A percentile compares a stretch with the other conserved stretches of the same genome.
These are phyloP conservation scores for Parasteatoda tepidariorum DNA, from an alignment of 1,140 invertebrate species.

Conservation along the genomic window DNA sequence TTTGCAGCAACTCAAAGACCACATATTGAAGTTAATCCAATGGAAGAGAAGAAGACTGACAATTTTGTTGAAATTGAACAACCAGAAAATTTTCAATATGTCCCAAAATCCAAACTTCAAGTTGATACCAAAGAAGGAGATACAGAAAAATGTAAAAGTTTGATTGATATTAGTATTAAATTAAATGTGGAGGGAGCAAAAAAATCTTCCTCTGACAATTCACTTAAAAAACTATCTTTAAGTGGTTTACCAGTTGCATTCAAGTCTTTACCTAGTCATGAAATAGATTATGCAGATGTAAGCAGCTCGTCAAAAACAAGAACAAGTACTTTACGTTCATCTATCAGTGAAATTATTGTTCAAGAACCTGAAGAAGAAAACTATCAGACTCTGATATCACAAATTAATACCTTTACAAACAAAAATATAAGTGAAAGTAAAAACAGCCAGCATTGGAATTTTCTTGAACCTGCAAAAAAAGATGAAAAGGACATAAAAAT, in stretches of 20 bases:
- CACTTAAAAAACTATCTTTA: constrained; percentile 60
- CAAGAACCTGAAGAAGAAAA: neutral
- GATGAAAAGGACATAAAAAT: constrained; percentile 24
- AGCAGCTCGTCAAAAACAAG: neutral
- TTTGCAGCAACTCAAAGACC: constrained; percentile 7
- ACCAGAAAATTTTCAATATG: neutral
- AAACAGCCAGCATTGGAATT: neutral
- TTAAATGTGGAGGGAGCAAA: neutral
- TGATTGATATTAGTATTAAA: constrained; percentile 24
- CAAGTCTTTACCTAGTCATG: constrained; percentile 62
- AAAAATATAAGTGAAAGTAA: constrained; percentile 18
- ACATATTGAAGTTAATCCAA: constrained; percentile 34
- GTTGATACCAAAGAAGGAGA: constrained; percentile 24
- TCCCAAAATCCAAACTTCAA: neutral
- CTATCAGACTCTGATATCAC: neutral
- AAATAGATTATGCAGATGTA: neutral
- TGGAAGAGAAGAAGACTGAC: neutral
- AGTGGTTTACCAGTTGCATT: constrained; percentile 43
- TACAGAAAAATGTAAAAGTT: constrained; percentile 47
- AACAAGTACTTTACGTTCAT: neutral
- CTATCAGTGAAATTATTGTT: constrained; percentile 49
- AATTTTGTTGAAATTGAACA: neutral
- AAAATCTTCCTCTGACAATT: constrained; percentile 62
- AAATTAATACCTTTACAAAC: constrained; percentile 9
- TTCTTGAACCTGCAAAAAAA: neutral